phyloP scores from a whole-genome alignment of 35 echinoderm and acorn worm genomes.

The Ophiothrix spiculata region DNA sequence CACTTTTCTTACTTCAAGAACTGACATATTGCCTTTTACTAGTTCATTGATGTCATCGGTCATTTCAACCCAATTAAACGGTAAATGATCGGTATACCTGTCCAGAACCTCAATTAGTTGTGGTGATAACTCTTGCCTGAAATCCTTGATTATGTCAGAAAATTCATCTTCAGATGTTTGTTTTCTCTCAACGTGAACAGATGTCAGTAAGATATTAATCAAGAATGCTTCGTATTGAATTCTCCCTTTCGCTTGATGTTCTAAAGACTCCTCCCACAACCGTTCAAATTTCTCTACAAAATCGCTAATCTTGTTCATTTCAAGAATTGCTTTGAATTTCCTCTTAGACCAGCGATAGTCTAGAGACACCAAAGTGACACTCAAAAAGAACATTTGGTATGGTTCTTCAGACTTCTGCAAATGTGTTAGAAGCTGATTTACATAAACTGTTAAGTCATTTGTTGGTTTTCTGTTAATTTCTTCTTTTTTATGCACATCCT shows the following conservation, averaged over 20 bases:
- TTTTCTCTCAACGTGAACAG: neutral
- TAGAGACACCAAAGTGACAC: neutral
- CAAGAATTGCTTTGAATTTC: neutral
- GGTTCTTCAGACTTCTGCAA: constrained; percentile 1
- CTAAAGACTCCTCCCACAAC: constrained; percentile 9
- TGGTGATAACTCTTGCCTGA: constrained; percentile 10
- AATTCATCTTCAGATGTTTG: neutral
- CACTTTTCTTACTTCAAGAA: neutral
- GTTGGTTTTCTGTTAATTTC: neutral
- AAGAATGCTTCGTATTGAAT: constrained; percentile 13
- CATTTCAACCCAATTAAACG: constrained; percentile 27
- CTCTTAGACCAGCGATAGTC: constrained; percentile 15
- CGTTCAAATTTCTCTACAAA: constrained; percentile 7
- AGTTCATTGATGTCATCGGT: constrained; percentile 1
- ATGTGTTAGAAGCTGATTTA: neutral
- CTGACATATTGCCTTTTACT: constrained; percentile 27
- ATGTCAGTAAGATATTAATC: constrained; percentile 15
- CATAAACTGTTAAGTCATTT: neutral
- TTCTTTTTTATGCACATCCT: neutral
- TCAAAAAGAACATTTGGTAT: constrained; percentile 16
- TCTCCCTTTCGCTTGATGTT: neutral
- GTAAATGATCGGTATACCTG: neutral
- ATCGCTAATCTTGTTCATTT: constrained; percentile 3
- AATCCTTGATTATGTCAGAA: constrained; percentile 14
- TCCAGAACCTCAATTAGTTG: neutral